Evolutionary conservation across 53 echinoderm and acorn worm genomes (phyloP), one percentile per base, ranked within the genome.

Genomic region (Pentamera pediparva): DNA sequence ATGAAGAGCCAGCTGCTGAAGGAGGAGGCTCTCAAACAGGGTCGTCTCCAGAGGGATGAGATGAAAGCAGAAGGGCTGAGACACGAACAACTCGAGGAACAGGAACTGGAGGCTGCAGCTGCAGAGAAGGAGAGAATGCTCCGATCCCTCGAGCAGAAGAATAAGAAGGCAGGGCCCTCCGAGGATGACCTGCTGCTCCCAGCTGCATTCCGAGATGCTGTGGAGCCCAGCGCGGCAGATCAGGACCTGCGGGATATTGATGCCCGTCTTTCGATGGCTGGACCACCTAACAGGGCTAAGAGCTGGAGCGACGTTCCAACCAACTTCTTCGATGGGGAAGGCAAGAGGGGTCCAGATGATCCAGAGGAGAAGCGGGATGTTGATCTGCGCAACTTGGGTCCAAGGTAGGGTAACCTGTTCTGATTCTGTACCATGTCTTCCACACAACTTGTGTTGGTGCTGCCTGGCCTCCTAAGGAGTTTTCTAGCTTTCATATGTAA

Each of bases 151-250:
- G n/a, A n/a, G n/a, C n/a, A n/a, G n/a, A n/a, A n/a, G n/a, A n/a
- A n/a, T n/a, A 63, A 35, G 32, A 71, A 71, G 37, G 72, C 29
- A 35, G 49, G 18, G 24, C 7, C 27, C 8, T 24, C 52, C n/a
- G 1, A 15, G 18, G 72, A 51, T 17, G 72, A 92, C 15, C 47
- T 83, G 49, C 81, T 88, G 18, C 63, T 92, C 31, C 92, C 85
- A 19, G 82, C 82, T 76, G 82, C 82, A 28, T 89, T 89, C 59
- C 59, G 82, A 62, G 76, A 61, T 70, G 76, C 78, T 21, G 78
- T 69, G n/a, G 85, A 85, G 30, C 72, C 72, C 26, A 71, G 52
- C 0, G 33, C 32, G 34, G 35, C 53, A 34, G 71, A 61, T 54
- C 50, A 63, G 50, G 78, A 63, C 35, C 24, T 63, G 53, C 62